Percentiles rank a stretch among this genome's conserved stretches.
Evolutionary conservation across 2,113 vertebrate species (phyloP).

Genomic region (Galbula dea): DNA sequence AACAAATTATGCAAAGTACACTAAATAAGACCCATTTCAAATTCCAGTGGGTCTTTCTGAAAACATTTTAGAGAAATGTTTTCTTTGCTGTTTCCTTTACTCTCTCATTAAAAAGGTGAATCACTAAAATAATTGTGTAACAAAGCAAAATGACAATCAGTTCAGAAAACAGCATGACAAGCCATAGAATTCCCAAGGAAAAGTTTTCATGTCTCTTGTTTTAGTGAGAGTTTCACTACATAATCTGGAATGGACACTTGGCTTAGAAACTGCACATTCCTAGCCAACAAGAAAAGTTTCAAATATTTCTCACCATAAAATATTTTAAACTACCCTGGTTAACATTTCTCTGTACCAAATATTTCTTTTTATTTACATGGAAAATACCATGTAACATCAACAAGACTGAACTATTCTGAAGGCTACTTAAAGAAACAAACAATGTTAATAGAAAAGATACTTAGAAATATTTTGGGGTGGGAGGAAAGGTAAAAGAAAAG

Average conservation of each 20-base stretch:
- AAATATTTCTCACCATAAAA: conserved; percentile 14
- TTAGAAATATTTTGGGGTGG: not conserved
- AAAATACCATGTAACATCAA: not conserved
- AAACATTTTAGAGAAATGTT: conserved; percentile 58
- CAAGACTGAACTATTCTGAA: not conserved
- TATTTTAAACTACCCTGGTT: not conserved
- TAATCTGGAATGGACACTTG: not conserved
- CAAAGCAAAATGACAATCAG: not conserved
- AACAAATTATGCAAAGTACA: conserved; percentile 71
- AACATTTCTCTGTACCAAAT: not conserved
- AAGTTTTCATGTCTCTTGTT: not conserved
- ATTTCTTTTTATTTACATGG: not conserved
- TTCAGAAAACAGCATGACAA: not conserved
- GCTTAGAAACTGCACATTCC: not conserved
- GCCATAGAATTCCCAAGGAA: not conserved
- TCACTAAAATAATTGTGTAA: not conserved
- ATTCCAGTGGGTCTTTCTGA: conserved; percentile 61
- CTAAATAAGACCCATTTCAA: conserved; percentile 66
- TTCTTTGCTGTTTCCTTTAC: conserved; percentile 55
- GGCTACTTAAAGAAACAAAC: not conserved
- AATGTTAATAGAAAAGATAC: not conserved
- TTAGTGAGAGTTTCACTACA: not conserved
- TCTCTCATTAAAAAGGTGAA: conserved; percentile 16
- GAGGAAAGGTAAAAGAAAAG: not conserved
- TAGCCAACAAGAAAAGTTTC: not conserved